Conservation (phyloP, 2,888 invertebrate genomes). For the Cosmia pyralina region DNA sequence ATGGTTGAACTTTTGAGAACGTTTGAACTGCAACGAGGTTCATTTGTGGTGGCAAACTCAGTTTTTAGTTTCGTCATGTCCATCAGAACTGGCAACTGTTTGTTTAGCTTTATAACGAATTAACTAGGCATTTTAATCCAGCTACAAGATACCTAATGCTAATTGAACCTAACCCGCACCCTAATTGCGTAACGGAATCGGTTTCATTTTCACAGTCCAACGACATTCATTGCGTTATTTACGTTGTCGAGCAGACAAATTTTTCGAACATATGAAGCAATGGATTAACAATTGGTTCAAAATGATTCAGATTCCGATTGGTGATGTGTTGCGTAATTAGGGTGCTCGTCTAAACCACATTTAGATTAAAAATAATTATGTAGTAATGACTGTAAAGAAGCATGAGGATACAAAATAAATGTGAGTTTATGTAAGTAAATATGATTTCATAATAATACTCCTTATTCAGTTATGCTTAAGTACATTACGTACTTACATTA, state of each 20-base stretch:
- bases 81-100: background rate
- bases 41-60: background rate
- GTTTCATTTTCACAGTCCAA: too few relatives aligned
- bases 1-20: slow-evolving; percentile 16
- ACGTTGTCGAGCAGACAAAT: too few relatives aligned
- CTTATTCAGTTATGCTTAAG: background rate
- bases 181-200: too few relatives aligned
- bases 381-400: background rate
- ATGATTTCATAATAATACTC: slow-evolving; percentile 13
- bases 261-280: too few relatives aligned
- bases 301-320: too few relatives aligned
- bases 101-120: background rate
- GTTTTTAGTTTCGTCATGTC: background rate
- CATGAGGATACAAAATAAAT: slow-evolving; percentile 1
- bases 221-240: too few relatives aligned
- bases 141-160: background rate
- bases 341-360: background rate
- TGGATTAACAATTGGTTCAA: too few relatives aligned
- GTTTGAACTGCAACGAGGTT: background rate
- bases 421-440: background rate
- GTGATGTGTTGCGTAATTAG: too few relatives aligned
- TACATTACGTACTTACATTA: background rate
- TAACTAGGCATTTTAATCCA: background rate
- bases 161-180: background rate
- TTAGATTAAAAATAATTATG: slow-evolving; percentile 8